Evolutionary conservation across 1,140 invertebrate genomes (phyloP).

Genomic region (Lasioglossum baleicum): DNA sequence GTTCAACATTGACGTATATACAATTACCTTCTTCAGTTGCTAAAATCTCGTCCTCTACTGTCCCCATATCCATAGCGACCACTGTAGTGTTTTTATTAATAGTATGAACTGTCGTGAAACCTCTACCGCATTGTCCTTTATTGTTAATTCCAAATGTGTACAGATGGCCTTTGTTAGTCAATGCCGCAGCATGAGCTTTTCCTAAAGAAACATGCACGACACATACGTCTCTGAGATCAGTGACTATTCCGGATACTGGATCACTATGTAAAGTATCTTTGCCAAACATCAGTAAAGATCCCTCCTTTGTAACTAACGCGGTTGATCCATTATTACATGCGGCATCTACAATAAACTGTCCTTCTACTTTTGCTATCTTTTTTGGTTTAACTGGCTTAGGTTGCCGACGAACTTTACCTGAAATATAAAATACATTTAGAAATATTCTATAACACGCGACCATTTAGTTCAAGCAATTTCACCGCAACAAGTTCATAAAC

Average conservation of each 20-base stretch:
- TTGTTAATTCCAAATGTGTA: constrained; percentile 99
- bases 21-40: constrained; percentile 73
- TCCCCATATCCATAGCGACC: constrained; percentile 84
- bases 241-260: constrained; percentile 85
- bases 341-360: constrained; percentile 88
- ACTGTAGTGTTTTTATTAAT: constrained; percentile 77
- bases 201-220: constrained; percentile 93
- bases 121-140: constrained; percentile 97
- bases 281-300: constrained; percentile 95
- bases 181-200: constrained; percentile 95
- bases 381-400: constrained; percentile 95
- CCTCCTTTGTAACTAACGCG: constrained; percentile 93
- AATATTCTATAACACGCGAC: background rate
- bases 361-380: constrained; percentile 94
- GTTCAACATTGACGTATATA: constrained; percentile 13
- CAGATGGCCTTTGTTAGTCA: constrained; percentile 93
- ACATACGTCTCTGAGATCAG: constrained; percentile 88
- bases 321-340: constrained; percentile 97
- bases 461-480: constrained; percentile 1
- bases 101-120: constrained; percentile 84
- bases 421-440: constrained; percentile 26
- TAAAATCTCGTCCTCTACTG: constrained; percentile 83
- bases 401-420: constrained; percentile 89
- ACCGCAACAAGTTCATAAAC: too few species aligned
- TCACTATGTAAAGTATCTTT: constrained; percentile 96